Evolutionary conservation across 2,888 invertebrate species (phyloP).

Genomic region (Tinea trinotella): DNA sequence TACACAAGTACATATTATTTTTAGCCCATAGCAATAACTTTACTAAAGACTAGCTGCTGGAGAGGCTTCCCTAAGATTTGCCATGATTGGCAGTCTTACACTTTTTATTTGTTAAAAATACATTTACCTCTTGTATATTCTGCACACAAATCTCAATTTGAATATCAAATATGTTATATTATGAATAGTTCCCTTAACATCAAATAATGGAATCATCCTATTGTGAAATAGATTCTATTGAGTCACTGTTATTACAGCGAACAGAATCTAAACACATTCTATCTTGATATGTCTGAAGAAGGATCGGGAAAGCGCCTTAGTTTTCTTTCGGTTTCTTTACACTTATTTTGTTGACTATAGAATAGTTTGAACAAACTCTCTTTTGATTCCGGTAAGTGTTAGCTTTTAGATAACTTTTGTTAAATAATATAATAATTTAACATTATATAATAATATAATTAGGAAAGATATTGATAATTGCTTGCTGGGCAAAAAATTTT

Average conservation of each 20-base stretch:
- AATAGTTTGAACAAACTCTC: neutral
- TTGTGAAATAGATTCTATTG: conserved; percentile 7
- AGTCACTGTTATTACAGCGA: conserved; percentile 3
- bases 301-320: neutral
- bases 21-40: too few species aligned
- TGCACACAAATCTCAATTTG: neutral
- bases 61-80: too few species aligned
- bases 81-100: too few species aligned
- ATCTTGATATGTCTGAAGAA: conserved; percentile 6
- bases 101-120: too few species aligned
- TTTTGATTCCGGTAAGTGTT: neutral
- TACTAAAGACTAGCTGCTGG: too few species aligned
- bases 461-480: too few species aligned
- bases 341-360: neutral
- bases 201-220: neutral
- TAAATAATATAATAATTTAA: too few species aligned
- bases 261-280: conserved; percentile 8
- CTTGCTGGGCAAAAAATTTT: too few species aligned
- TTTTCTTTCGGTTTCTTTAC: conserved; percentile 1
- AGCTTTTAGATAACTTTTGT: neutral
- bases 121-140: neutral
- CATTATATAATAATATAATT: too few species aligned
- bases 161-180: neutral
- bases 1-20: too few species aligned
- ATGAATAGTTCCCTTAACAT: neutral